phyloP scores from a whole-genome alignment of 2,797 vertebrate genomes.

The Etheostoma nigrum region DNA sequence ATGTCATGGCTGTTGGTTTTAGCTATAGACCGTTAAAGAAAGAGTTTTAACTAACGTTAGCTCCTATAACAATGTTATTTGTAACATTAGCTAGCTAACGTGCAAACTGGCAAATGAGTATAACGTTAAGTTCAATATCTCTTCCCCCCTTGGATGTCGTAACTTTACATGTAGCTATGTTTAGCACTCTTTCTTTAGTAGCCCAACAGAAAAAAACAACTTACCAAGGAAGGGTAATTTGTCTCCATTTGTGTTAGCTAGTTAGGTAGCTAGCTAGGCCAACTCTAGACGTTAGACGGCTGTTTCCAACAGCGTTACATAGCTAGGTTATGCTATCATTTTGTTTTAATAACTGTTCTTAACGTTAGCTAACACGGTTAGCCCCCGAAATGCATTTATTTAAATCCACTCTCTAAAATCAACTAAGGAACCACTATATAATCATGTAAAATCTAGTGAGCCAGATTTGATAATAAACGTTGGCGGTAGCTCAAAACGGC shows the following conservation, averaged over 20 bases:
- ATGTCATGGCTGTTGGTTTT: not conserved
- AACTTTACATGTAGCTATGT: not conserved
- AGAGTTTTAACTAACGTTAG: not conserved
- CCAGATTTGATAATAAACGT: not conserved
- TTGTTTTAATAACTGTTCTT: not conserved
- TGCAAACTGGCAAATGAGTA: not conserved
- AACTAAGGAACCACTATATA: rapidly evolving
- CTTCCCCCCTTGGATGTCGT: not conserved
- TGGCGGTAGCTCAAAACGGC: constrained; percentile 48
- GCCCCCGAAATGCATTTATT: not conserved
- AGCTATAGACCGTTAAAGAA: too few species aligned
- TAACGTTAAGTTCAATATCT: not conserved
- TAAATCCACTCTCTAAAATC: not conserved
- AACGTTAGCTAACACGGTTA: not conserved
- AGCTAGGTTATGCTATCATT: constrained; percentile 7
- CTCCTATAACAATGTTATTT: not conserved
- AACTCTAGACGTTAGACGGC: not conserved
- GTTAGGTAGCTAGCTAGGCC: too few species aligned
- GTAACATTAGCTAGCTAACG: not conserved
- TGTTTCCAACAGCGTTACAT: not conserved
- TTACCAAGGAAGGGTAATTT: constrained; percentile 56
- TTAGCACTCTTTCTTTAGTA: rapidly evolving
- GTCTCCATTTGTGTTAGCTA: constrained; percentile 49
- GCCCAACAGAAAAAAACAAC: not conserved
- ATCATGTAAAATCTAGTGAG: not conserved